Evolutionary conservation across 2,113 vertebrate species (phyloP).

Genomic region (Varanus komodoensis): DNA sequence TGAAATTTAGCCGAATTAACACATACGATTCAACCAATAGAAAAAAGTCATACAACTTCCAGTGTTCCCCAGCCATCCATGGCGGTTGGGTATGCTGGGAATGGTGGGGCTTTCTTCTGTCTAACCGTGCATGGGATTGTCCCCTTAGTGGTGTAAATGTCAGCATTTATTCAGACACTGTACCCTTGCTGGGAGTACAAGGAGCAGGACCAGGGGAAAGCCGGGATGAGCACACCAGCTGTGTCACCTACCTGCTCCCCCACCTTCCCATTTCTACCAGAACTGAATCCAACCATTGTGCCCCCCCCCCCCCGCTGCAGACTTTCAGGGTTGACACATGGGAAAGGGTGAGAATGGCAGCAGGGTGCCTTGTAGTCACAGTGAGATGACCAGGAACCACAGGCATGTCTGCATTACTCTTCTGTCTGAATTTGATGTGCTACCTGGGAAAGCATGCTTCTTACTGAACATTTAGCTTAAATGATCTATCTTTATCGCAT

Average conservation of each 20-base stretch:
- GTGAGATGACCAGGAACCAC: neutral
- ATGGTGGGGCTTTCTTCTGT: too few species aligned
- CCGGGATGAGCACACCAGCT: neutral
- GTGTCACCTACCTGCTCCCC: neutral
- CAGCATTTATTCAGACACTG: neutral
- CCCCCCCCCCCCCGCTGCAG: neutral
- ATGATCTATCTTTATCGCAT: neutral
- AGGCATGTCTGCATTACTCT: neutral
- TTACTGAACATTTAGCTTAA: neutral
- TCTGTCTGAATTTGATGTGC: neutral
- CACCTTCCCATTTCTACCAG: neutral
- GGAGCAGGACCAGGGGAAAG: neutral
- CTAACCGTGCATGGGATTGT: too few species aligned
- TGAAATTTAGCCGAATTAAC: too few species aligned
- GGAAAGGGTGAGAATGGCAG: neutral
- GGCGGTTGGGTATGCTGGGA: too few species aligned
- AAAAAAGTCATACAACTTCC: too few species aligned
- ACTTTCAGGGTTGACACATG: neutral
- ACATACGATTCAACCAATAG: too few species aligned
- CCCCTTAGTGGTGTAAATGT: too few species aligned
- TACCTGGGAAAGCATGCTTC: neutral
- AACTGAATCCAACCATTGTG: neutral
- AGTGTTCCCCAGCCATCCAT: too few species aligned
- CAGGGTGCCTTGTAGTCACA: neutral
- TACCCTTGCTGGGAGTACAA: neutral